These are phyloP conservation scores for Drosophila anomalata DNA, from an alignment of 2,888 invertebrate species.

Conservation along the genomic window DNA sequence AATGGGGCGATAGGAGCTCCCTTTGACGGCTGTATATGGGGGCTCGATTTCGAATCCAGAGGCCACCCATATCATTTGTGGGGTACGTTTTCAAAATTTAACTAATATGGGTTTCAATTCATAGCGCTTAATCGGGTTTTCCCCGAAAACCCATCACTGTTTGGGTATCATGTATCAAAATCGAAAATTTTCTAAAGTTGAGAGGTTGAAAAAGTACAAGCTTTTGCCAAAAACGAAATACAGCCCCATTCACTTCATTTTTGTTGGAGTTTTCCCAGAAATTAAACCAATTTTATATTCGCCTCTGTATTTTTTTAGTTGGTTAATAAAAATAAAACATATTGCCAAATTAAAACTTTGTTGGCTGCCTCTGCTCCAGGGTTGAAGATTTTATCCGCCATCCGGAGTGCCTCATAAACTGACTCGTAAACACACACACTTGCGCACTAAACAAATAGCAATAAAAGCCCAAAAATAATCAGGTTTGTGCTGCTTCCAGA, in stretches of 20 bases:
- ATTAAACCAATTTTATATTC: slow-evolving; percentile 16
- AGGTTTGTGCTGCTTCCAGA: slow-evolving; percentile 54
- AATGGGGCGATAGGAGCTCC: background rate
- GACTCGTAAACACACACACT: slow-evolving; percentile 21
- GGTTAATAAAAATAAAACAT: background rate
- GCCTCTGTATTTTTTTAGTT: slow-evolving; percentile 6
- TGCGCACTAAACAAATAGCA: slow-evolving; percentile 67
- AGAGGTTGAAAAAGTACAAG: background rate
- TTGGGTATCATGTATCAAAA: background rate
- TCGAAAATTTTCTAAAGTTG: background rate
- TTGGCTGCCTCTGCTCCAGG: slow-evolving; percentile 13
- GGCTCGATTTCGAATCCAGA: background rate
- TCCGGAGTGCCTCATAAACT: slow-evolving; percentile 2
- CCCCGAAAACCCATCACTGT: background rate
- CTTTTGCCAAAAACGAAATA: background rate
- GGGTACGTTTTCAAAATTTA: background rate
- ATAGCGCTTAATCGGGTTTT: background rate
- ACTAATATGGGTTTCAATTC: background rate
- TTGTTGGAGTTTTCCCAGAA: background rate
- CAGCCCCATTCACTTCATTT: background rate
- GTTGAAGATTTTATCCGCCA: slow-evolving; percentile 18
- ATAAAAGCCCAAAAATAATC: slow-evolving; percentile 74
- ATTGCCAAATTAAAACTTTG: slow-evolving; percentile 6
- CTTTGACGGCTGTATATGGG: background rate
- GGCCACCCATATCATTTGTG: too few species aligned